phyloP scores from a whole-genome alignment of 2,113 vertebrate genomes.

The Sander vitreus region DNA sequence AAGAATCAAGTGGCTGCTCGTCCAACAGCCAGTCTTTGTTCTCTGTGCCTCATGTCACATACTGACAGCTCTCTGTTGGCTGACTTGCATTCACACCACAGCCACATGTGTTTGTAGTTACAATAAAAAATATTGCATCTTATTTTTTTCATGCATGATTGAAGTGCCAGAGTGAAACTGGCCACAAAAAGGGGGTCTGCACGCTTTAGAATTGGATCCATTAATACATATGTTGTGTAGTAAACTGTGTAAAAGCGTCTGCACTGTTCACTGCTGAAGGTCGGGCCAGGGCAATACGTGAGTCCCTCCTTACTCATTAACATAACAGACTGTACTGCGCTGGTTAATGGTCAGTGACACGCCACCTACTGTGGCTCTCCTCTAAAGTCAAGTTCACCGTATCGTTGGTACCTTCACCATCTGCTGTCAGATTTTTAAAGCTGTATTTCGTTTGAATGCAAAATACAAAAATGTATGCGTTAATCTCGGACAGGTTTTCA shows the following conservation, averaged over 20 bases:
- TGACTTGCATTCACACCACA: conserved; percentile 22
- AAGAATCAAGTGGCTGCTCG: background rate
- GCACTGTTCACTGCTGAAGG: conserved; percentile 1
- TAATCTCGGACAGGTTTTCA: background rate
- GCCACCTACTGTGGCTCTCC: background rate
- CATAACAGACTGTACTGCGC: conserved; percentile 3
- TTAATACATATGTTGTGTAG: conserved; percentile 16
- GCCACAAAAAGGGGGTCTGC: background rate
- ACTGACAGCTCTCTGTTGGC: conserved; percentile 24
- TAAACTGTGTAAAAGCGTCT: background rate
- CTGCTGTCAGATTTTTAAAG: background rate
- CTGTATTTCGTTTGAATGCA: background rate
- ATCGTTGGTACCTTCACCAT: background rate
- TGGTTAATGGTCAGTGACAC: background rate
- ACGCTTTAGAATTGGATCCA: background rate
- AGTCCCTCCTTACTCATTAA: background rate
- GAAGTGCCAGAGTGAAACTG: conserved; percentile 21
- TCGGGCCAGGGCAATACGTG: background rate
- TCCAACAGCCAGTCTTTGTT: background rate
- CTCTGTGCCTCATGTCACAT: conserved; percentile 10
- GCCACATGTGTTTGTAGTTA: conserved; percentile 49
- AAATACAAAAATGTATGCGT: background rate
- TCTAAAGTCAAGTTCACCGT: background rate
- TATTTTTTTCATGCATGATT: conserved; percentile 16
- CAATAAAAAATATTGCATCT: conserved; percentile 31